phyloP scores from a whole-genome alignment of 2,797 vertebrate species.

The Limosa lapponica region DNA sequence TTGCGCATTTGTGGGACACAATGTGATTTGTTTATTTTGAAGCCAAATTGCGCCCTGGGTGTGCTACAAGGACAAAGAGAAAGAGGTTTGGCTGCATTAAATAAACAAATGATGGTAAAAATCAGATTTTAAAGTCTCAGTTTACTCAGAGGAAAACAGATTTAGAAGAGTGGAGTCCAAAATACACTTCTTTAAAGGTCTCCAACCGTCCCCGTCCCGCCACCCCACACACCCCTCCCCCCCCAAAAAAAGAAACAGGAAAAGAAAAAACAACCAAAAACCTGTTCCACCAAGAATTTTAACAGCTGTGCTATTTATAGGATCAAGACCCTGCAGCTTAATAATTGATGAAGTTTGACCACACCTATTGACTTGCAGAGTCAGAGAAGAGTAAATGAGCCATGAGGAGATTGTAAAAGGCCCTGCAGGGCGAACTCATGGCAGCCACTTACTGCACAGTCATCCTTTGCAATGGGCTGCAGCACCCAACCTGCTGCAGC shows the following conservation, averaged over 20 bases:
- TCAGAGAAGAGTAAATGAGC: neutral
- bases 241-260: neutral
- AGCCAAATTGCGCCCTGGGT: neutral
- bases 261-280: neutral
- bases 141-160: neutral
- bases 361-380: neutral
- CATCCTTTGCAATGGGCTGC: neutral
- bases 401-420: neutral
- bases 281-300: neutral
- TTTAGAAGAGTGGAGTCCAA: neutral
- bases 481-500: neutral
- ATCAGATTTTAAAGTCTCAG: neutral
- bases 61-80: neutral
- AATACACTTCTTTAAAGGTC: neutral
- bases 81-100: neutral
- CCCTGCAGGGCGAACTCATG: neutral
- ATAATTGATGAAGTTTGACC: neutral
- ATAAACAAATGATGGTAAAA: neutral
- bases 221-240: no score
- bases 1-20: neutral
- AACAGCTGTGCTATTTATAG: constrained; percentile 3
- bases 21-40: neutral
- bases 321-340: neutral
- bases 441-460: neutral
- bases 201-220: neutral